These are phyloP conservation scores for Ptilorrhoa leucosticta DNA, from an alignment of 2,113 vertebrate species.

Conservation along the genomic window DNA sequence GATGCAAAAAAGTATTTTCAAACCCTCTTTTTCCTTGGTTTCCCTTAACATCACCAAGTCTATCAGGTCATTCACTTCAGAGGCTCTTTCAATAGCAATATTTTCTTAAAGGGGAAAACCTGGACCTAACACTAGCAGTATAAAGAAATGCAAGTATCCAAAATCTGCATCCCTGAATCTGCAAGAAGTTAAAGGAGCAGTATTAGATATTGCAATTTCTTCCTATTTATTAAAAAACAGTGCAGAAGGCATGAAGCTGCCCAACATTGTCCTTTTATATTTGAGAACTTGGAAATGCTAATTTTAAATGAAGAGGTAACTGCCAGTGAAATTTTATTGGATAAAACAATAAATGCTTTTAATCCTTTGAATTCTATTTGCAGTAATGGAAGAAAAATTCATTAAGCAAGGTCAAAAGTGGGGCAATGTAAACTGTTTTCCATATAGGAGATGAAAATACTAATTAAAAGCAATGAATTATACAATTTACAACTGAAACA, in stretches of 20 bases:
- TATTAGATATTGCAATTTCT: background rate
- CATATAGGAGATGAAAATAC: constrained; percentile 65
- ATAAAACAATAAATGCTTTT: background rate
- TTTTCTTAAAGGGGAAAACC: background rate
- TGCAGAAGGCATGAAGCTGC: background rate
- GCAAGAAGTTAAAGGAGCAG: background rate
- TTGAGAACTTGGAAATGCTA: background rate
- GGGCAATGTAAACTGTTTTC: constrained; percentile 72
- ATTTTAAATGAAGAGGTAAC: background rate
- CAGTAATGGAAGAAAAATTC: constrained; percentile 54
- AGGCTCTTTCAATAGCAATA: background rate
- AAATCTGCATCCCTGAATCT: background rate
- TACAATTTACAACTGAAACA: constrained; percentile 58
- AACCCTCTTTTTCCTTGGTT: background rate
- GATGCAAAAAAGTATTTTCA: background rate
- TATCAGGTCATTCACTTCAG: background rate
- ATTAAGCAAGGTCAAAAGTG: constrained; percentile 54
- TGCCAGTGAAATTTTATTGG: background rate
- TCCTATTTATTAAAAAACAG: background rate
- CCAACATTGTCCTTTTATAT: background rate
- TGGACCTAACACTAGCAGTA: background rate
- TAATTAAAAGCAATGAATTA: constrained; percentile 67
- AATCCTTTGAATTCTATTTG: constrained; percentile 17
- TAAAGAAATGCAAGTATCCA: background rate
- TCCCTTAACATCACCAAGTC: background rate